Evolutionary conservation across 2,113 vertebrate species (phyloP).

Genomic region (Pomatostomus ruficeps): DNA sequence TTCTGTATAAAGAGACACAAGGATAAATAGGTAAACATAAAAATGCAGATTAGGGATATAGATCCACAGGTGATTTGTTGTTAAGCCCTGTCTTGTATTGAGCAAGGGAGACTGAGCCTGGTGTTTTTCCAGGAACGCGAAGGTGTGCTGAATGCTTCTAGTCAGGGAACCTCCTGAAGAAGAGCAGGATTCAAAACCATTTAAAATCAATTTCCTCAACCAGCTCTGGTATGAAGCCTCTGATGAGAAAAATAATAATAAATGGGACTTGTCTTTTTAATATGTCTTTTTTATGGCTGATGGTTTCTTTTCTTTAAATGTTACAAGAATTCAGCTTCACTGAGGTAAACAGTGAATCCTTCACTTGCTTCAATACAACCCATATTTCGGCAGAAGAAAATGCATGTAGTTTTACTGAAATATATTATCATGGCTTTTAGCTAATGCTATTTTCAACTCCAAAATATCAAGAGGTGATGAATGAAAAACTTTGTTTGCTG

Average conservation of each 20-base stretch:
- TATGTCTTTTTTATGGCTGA: background rate
- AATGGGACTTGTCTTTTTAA: background rate
- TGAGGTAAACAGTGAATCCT: background rate
- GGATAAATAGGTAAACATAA: constrained; percentile 14
- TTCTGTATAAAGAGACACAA: background rate
- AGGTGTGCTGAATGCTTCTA: background rate
- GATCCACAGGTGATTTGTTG: background rate
- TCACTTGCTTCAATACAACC: background rate
- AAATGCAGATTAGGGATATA: constrained; percentile 29
- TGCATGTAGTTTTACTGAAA: background rate
- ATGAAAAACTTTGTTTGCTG: background rate
- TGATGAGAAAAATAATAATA: background rate
- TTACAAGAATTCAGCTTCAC: background rate
- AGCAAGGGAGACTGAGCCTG: background rate
- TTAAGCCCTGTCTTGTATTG: background rate
- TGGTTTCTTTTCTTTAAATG: background rate
- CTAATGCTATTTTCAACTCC: background rate
- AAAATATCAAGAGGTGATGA: background rate
- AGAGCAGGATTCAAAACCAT: background rate
- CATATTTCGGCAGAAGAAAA: background rate
- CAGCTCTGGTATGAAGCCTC: background rate
- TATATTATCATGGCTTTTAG: background rate
- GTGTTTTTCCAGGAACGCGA: background rate
- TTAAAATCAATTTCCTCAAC: background rate
- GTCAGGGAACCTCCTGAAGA: background rate